Percentiles rank a stretch among this genome's conserved stretches.
Evolutionary conservation across 1,140 invertebrate species (phyloP).

Genomic region (Ceratina australensis): DNA sequence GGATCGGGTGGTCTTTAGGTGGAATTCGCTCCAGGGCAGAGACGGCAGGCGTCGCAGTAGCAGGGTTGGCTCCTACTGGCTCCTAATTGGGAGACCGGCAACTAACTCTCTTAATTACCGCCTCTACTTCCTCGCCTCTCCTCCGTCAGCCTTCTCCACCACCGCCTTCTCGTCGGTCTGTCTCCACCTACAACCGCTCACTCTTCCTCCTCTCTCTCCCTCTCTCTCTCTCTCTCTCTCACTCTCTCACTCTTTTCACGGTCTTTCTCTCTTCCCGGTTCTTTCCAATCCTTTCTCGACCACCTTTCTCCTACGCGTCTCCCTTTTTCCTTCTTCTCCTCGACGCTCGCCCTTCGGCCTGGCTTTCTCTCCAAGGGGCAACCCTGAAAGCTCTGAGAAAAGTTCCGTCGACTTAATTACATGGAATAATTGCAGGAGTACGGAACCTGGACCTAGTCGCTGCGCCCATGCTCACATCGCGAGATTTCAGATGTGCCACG

Average conservation of each 20-base stretch:
- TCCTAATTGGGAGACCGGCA: conserved; percentile 79
- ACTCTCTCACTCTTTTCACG: conserved; percentile 1
- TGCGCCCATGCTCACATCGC: conserved; percentile 58
- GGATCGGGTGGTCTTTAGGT: conserved; percentile 68
- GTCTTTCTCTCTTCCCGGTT: conserved; percentile 24
- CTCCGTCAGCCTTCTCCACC: conserved; percentile 58
- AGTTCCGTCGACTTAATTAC: conserved; percentile 79
- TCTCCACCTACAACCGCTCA: conserved; percentile 52
- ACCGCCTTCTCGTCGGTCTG: conserved; percentile 58
- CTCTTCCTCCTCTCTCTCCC: conserved; percentile 29
- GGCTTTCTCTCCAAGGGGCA: conserved; percentile 33
- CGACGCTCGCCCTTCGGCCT: conserved; percentile 13
- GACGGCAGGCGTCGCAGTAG: conserved; percentile 68
- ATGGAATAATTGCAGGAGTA: conserved; percentile 77
- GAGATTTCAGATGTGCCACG: conserved; percentile 61
- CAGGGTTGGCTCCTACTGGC: conserved; percentile 69
- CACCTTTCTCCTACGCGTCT: conserved; percentile 42
- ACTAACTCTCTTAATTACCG: conserved; percentile 80
- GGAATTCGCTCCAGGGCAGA: conserved; percentile 70
- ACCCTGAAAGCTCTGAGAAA: conserved; percentile 68
- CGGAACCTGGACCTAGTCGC: conserved; percentile 50
- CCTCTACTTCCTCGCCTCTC: conserved; percentile 73
- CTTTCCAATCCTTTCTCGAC: conserved; percentile 27
- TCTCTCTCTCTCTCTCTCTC: conserved; percentile 18
- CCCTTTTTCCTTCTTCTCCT: conserved; percentile 42